A percentile compares a stretch with the other conserved stretches of the same genome.
phyloP scores from a whole-genome alignment of 2,888 invertebrate species.

The Eupelmus urozonus region DNA sequence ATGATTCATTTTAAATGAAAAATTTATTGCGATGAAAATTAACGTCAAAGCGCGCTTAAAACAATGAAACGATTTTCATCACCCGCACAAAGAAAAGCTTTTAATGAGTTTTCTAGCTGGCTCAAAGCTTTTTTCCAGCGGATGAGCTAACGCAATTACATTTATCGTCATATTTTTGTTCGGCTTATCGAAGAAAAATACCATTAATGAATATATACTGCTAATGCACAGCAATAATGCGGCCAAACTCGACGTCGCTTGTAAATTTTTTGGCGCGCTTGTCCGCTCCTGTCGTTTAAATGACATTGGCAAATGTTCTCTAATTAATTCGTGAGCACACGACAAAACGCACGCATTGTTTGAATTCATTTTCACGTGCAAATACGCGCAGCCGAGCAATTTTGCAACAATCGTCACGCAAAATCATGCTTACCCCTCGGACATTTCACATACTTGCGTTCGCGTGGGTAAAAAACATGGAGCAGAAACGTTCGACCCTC shows the following conservation, averaged over 20 bases:
- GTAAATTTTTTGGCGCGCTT: too few species aligned
- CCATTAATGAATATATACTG: background rate
- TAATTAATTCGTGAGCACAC: slow-evolving; percentile 44
- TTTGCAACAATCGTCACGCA: slow-evolving; percentile 39
- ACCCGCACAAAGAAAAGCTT: slow-evolving; percentile 27
- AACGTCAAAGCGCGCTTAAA: background rate
- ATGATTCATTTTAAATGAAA: background rate
- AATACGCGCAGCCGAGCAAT: slow-evolving; percentile 14
- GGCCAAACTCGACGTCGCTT: too few species aligned
- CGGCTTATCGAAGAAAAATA: slow-evolving; percentile 11
- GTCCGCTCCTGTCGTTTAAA: background rate
- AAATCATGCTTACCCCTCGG: slow-evolving; percentile 33
- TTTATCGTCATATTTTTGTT: slow-evolving; percentile 12
- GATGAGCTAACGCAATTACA: slow-evolving; percentile 2
- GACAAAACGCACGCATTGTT: slow-evolving; percentile 22
- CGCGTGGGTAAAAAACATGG: background rate
- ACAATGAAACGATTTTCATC: slow-evolving; percentile 24
- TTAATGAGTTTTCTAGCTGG: slow-evolving; percentile 32
- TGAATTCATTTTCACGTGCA: slow-evolving; percentile 40
- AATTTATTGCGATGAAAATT: slow-evolving; percentile 14
- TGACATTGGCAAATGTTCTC: slow-evolving; percentile 9
- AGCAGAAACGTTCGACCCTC: slow-evolving; percentile 1
- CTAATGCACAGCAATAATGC: background rate
- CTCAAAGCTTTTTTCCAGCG: slow-evolving; percentile 1
- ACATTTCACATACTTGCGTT: background rate